Evolutionary conservation across 2,113 vertebrate species (phyloP).

Genomic region (Salvelinus sp.): DNA sequence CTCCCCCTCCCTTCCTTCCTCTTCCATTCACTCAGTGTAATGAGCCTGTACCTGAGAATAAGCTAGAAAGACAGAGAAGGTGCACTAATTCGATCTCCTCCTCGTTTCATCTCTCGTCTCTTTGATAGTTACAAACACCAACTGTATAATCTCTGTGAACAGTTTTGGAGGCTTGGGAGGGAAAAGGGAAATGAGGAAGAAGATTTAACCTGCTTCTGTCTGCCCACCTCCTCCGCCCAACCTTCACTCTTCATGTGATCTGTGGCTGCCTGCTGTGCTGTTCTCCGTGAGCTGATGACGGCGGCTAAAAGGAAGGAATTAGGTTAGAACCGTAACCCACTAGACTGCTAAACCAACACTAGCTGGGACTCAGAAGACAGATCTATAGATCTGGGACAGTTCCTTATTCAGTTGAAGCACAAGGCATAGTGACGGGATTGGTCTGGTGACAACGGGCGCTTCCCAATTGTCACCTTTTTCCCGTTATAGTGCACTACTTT

Average conservation of each 20-base stretch:
- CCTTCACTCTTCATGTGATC: background rate
- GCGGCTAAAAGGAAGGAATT: too few species aligned
- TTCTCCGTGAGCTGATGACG: too few species aligned
- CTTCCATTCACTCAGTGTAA: slow-evolving; percentile 25
- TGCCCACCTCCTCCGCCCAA: background rate
- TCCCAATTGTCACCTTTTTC: too few species aligned
- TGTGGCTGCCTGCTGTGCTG: too few species aligned
- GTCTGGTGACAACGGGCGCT: too few species aligned
- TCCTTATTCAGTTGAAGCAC: too few species aligned
- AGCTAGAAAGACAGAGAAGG: slow-evolving; percentile 21
- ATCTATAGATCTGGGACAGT: too few species aligned
- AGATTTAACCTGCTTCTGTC: slow-evolving; percentile 2
- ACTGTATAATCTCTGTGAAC: slow-evolving; percentile 44
- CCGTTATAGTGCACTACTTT: too few species aligned
- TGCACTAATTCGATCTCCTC: slow-evolving; percentile 41
- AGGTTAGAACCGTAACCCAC: too few species aligned
- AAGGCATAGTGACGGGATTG: too few species aligned
- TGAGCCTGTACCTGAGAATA: slow-evolving; percentile 40
- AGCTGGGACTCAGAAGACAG: too few species aligned
- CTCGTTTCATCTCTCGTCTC: slow-evolving; percentile 22
- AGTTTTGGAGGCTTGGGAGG: slow-evolving; percentile 22
- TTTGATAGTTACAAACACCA: slow-evolving; percentile 48
- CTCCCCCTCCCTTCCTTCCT: background rate
- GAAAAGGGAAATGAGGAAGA: background rate
- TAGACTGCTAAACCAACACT: too few species aligned